A percentile compares a stretch with the other conserved stretches of the same genome.
phyloP scores from a whole-genome alignment of 2,888 invertebrate genomes.

The Melikaiella ostensackeni region DNA sequence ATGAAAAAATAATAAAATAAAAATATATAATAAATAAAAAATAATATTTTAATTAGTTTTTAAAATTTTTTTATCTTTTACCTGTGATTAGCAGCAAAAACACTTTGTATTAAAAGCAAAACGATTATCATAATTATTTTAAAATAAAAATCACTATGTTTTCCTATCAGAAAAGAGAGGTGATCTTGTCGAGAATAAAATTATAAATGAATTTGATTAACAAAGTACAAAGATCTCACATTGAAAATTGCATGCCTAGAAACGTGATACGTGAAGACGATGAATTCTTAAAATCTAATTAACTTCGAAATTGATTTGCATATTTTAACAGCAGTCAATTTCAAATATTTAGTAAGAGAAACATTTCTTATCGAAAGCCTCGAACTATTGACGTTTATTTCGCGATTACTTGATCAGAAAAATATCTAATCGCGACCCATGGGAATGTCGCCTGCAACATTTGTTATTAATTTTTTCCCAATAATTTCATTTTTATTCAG shows the following conservation, averaged over 20 bases:
- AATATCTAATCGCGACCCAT: not conserved
- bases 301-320: conserved; percentile 27
- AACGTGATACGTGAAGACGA: not conserved
- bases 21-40: too few species aligned
- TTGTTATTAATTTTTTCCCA: not conserved
- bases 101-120: conserved; percentile 41
- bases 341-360: not conserved
- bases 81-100: conserved; percentile 40
- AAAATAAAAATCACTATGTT: not conserved
- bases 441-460: too few species aligned
- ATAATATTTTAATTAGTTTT: too few species aligned
- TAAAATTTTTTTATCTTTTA: not conserved
- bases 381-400: not conserved
- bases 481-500: not conserved
- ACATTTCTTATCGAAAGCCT: not conserved
- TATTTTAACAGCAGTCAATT: not conserved
- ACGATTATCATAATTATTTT: not conserved
- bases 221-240: not conserved
- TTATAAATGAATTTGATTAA: not conserved
- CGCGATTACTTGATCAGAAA: not conserved
- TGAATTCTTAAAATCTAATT: not conserved
- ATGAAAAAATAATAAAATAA: too few species aligned
- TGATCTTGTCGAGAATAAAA: not conserved
- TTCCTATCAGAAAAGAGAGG: not conserved
- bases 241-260: not conserved